A percentile compares a stretch with the other conserved stretches of the same genome.
These are phyloP conservation scores for Lycocerus yunnanus DNA, from an alignment of 2,888 invertebrate genomes.

Conservation along the genomic window DNA sequence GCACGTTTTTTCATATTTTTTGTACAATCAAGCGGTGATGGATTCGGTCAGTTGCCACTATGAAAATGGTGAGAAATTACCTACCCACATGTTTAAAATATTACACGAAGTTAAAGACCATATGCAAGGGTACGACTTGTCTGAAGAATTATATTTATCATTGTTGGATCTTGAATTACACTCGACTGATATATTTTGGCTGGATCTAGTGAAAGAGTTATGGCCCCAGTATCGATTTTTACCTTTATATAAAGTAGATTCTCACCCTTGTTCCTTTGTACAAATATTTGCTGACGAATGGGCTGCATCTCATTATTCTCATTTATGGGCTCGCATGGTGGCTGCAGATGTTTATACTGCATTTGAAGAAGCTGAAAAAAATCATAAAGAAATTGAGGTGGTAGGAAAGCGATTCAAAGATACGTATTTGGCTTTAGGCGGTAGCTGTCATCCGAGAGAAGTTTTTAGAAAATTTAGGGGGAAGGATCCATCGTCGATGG, in stretches of 20 bases:
- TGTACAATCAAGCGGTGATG: slow-evolving; percentile 66
- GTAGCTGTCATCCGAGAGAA: slow-evolving; percentile 80
- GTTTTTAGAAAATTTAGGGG: slow-evolving; percentile 90
- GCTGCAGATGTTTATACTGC: slow-evolving; percentile 90
- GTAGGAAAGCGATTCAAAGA: slow-evolving; percentile 76
- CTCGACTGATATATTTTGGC: slow-evolving; percentile 79
- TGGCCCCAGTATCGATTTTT: slow-evolving; percentile 84
- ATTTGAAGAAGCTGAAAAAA: slow-evolving; percentile 71
- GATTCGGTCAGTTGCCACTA: slow-evolving; percentile 73
- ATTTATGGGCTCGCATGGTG: slow-evolving; percentile 85
- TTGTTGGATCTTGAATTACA: slow-evolving; percentile 84
- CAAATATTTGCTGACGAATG: slow-evolving; percentile 83
- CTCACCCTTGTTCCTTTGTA: slow-evolving; percentile 83
- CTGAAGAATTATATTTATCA: slow-evolving; percentile 79
- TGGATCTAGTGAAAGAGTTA: slow-evolving; percentile 72
- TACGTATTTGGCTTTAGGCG: slow-evolving; percentile 83
- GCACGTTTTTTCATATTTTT: slow-evolving; percentile 81
- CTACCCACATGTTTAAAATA: slow-evolving; percentile 67
- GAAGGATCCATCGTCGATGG: slow-evolving; percentile 86
- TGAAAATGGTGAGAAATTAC: slow-evolving; percentile 71
- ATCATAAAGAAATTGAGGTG: slow-evolving; percentile 59
- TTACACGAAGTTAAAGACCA: slow-evolving; percentile 70
- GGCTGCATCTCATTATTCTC: slow-evolving; percentile 85
- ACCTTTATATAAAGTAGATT: slow-evolving; percentile 76
- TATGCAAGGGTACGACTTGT: slow-evolving; percentile 79